Evolutionary conservation across 2,888 invertebrate genomes (phyloP), one percentile per base, ranked within the genome.

Genomic region (Neuroscelio doddi): DNA sequence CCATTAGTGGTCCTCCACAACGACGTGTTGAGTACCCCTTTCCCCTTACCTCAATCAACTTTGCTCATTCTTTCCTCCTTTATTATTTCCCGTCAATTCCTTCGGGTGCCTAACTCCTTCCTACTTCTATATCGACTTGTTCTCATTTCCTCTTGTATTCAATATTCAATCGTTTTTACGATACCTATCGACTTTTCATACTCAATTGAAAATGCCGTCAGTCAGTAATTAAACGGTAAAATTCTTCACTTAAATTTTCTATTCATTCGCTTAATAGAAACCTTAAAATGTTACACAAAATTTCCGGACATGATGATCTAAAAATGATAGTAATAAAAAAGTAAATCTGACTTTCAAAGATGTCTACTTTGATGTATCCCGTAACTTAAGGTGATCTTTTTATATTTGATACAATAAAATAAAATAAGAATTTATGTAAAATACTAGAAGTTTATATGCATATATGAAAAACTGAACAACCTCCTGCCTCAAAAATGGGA

Each of bases 1-100:
- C 63, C 63, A 63, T 63, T 57, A 57, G 52, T 15, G 57, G 57
- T 41, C 41, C 52, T 52, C 57, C 57, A 24, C 36, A 51, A 39
- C 30, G 47, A 41, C 46, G 51, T 42, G 41, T 51, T n/a, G n/a
- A n/a, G n/a, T n/a, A n/a, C 46, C 32, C 24, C 38, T 16, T 24
- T 51, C 47, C 38, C 29, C 41, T 36, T 52, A 21, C 30, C 10
- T 4, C 38, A 29, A 41, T 57, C 42, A 63, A 63, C 52, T 63
- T 63, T 49, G 15, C 52, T 47, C 44, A 21, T 57, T 56, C 16
- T 51, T 45, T 41, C 7, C 26, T 44, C 27, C 21, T 51, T 39
- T 34, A 44, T 30, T 51, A n/a, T 38, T 63, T 52, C 45, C 36
- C 46, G 27, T 47, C 38, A 39, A 32, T 51, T 62, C 44, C 39